Base-by-base conservation (phyloP, 2,797 vertebrate species). In the Notoglanidium macrostoma region DNA sequence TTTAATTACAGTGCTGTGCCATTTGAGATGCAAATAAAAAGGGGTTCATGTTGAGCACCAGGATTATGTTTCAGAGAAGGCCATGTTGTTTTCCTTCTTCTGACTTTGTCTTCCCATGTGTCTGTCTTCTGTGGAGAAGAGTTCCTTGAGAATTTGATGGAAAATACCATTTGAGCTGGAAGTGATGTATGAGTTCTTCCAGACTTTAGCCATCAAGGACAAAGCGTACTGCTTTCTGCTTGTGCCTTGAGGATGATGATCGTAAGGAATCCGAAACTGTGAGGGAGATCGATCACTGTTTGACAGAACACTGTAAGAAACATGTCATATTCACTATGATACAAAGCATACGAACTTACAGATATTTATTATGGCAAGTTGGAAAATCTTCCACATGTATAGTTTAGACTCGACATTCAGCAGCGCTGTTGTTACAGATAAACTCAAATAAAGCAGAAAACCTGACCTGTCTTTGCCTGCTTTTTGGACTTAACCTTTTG, bases 371-470 rank as follows among this genome's bases (percentile, higher is more conserved):
- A 57, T 46, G 46, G 49, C 26, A 57, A 3, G 40, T 46, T 61
- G 78, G 55, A 72, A 54, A 83, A 61, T 23, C 9, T 35, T 54
- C 29, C 40, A 19, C 17, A 54, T 23, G 46, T 49, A 12, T 17
- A 82, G 40, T 73, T 29, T 51, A 74, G n/a, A 65, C 21, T 35
- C 12, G 26, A 65, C 57, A 76, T 77, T 40, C 26, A 76, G 49
- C 70, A 83, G 70, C 9, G 67, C 70, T 23, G 61, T 76, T 55
- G 55, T 77, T 76, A 46, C 80, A 87, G 17, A 87, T 77, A 15
- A 88, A 79, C 11, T 61, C 26, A 78, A 87, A 87, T 84, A 87
- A 87, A 87, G 12, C 82, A 79, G 61, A 67, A 87, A 77, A 49
- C 11, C 63, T 9, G 73, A 29, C 61, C 55, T 73, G 26, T 74